Evolutionary conservation across 2,888 invertebrate genomes (phyloP).

Genomic region (Leptopterna dolabrata): DNA sequence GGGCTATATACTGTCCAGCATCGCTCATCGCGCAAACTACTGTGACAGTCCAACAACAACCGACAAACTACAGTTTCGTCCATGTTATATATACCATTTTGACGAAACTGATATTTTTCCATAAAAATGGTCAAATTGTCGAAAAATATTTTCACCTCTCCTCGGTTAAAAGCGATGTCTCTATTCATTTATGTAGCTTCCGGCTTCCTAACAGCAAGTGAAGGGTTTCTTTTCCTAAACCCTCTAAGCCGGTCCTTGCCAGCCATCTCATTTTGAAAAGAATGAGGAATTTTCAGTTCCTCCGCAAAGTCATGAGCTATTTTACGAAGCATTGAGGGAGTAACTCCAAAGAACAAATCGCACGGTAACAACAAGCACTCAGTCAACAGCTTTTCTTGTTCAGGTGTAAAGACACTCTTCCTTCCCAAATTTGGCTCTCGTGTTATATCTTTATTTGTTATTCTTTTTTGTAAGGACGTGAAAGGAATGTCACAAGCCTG

Average conservation of each 20-base stretch:
- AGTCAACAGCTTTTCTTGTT: too few relatives aligned
- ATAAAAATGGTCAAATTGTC: constrained; percentile 61
- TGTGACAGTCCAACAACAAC: constrained; percentile 64
- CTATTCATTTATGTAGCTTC: constrained; percentile 64
- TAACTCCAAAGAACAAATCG: constrained; percentile 58
- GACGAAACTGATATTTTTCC: constrained; percentile 51
- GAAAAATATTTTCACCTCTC: constrained; percentile 63
- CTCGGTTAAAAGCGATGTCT: constrained; percentile 63
- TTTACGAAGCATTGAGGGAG: too few relatives aligned
- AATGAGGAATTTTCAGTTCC: constrained; percentile 49
- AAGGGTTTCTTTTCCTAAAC: constrained; percentile 61
- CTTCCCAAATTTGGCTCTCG: constrained; percentile 52
- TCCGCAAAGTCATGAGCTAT: too few relatives aligned
- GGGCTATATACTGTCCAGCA: constrained; percentile 67
- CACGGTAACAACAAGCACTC: constrained; percentile 49
- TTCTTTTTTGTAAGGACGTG: too few relatives aligned
- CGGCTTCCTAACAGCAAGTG: constrained; percentile 63
- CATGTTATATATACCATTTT: constrained; percentile 66
- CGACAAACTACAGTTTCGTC: constrained; percentile 67
- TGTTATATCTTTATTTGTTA: constrained; percentile 37
- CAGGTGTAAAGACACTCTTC: constrained; percentile 53
- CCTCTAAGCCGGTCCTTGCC: constrained; percentile 62
- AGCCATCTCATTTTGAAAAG: constrained; percentile 54
- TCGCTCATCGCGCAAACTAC: constrained; percentile 67
- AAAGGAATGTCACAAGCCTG: neutral